Base-by-base conservation (phyloP, 2,888 invertebrate genomes). In the Habroteleia sp. region DNA sequence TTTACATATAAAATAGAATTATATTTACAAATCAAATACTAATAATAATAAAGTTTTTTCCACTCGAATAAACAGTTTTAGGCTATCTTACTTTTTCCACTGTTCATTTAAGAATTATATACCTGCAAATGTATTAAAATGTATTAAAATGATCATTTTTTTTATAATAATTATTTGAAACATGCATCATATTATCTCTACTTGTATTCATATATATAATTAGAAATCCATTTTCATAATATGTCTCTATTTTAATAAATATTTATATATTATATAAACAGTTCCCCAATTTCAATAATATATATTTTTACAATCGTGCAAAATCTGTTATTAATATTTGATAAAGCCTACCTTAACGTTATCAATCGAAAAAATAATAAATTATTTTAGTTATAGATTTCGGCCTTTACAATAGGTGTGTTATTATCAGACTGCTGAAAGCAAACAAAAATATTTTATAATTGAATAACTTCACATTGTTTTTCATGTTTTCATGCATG, bases 341-440 rank as follows among this genome's bases (percentile, higher is more conserved):
- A 14, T 35, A 23, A 35, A 25, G 23, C 58, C 33, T 60, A 60
- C 44, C 44, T 60, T 60, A 25, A 10, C 10, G 14, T 60, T 29
- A 8, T 56, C 11, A 54, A 41, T 17, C 29, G 39, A 41, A 25
- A 35, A 25, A 44, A 37, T 13, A 44, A 44, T 60, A 60, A 60
- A 60, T 60, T 25, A 44, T 44, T 44, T 44, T 44, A 60, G 35
- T 25, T 35, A 44, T 25, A 60, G 35, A 3, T 44, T 60, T 60
- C 35, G 35, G 35, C 35, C 44, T 44, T 44, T 58, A 58, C 16
- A 37, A 37, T 60, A 60, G 60, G 27, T 37, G 60, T 46, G 46
- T 29, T 60, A 60, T 46, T 60, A 60, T 60, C 60, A 37, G 60
- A 23, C 3, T 25, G 44, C 60, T 37, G 46, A 46, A 60, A 60